Evolutionary conservation across 1,140 invertebrate genomes (phyloP), one percentile per base, ranked within the genome.

Genomic region (Ips typographus): DNA sequence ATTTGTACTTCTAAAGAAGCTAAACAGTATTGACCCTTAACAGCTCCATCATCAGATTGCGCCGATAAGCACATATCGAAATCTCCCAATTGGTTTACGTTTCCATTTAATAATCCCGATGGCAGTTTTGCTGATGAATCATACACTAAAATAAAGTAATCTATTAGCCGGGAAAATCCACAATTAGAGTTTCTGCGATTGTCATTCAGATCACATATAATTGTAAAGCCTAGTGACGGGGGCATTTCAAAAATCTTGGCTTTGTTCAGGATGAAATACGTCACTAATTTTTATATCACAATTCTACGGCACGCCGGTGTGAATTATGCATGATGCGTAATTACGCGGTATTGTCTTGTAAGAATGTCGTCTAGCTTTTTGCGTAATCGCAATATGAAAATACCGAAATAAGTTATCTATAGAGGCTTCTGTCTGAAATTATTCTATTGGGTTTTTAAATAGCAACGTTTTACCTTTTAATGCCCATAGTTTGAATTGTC

Each of bases 1-100:
- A 83, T 71, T 68, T 80, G 80, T 36, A 88, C 63, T 71, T 88
- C 83, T 2, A 88, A 70, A 5, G 82, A 83, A 0, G 85, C 83
- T 7, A 88, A 77, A 74, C 87, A 89, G 74, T 88, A 88, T 72
- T 87, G 83, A 8, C 86, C 87, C 1, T 73, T 66, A 42, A 83
- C 75, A 2, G 67, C 40, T 8, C 79, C 68, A 0, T 86, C 72
- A 40, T 75, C 65, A 0, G 81, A 78, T 2, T 77, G 79, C 4
- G 81, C 80, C 57, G 74, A 78, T n/a, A 87, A 73, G 72, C 87
- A 88, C 72, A 86, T 82, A 77, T 88, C 86, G 70, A 85, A 88
- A 74, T 88, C 87, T 2, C 87, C 86, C 39, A 85, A 83, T 72
- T 88, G 86, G 72, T 88, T 87, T 0, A 83, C 80, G 73, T 88